Evolutionary conservation across 1,140 invertebrate species (phyloP).

Genomic region (Onthophagus taurus): DNA sequence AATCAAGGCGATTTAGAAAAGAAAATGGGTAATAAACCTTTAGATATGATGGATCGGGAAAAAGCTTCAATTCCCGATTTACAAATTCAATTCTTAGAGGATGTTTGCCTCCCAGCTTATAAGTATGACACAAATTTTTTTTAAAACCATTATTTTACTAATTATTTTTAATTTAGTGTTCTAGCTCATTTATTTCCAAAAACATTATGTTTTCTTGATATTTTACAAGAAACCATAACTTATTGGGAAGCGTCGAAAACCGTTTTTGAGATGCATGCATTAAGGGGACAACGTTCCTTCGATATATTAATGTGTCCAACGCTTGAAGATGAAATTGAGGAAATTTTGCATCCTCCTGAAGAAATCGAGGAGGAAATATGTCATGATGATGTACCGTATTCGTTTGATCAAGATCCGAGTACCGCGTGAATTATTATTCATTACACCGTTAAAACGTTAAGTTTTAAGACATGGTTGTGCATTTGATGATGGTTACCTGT

Average conservation of each 20-base stretch:
- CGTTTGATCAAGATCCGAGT: too few relatives aligned
- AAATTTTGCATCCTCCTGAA: too few relatives aligned
- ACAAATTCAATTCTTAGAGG: slow-evolving; percentile 67
- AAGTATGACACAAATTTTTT: slow-evolving; percentile 24
- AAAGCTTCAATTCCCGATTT: slow-evolving; percentile 73
- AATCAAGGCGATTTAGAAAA: slow-evolving; percentile 81
- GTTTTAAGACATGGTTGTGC: too few relatives aligned
- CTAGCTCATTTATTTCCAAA: slow-evolving; percentile 34
- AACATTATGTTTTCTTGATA: slow-evolving; percentile 20
- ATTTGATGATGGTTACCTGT: too few relatives aligned
- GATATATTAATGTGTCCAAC: background rate
- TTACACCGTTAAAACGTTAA: too few relatives aligned
- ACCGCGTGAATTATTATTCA: too few relatives aligned
- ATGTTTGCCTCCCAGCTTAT: slow-evolving; percentile 39
- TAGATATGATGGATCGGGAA: slow-evolving; percentile 75
- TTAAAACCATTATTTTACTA: background rate
- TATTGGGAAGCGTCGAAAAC: slow-evolving; percentile 27
- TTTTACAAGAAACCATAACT: slow-evolving; percentile 22
- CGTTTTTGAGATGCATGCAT: slow-evolving; percentile 18
- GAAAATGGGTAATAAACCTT: slow-evolving; percentile 62
- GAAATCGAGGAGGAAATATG: too few relatives aligned
- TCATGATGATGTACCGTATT: too few relatives aligned
- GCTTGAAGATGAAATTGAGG: slow-evolving; percentile 5
- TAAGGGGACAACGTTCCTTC: background rate
- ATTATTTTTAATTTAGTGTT: slow-evolving; percentile 29